Percentiles rank a stretch among this genome's conserved stretches.
Conservation (phyloP, 2,113 vertebrate genomes). For the Natator depressus region DNA sequence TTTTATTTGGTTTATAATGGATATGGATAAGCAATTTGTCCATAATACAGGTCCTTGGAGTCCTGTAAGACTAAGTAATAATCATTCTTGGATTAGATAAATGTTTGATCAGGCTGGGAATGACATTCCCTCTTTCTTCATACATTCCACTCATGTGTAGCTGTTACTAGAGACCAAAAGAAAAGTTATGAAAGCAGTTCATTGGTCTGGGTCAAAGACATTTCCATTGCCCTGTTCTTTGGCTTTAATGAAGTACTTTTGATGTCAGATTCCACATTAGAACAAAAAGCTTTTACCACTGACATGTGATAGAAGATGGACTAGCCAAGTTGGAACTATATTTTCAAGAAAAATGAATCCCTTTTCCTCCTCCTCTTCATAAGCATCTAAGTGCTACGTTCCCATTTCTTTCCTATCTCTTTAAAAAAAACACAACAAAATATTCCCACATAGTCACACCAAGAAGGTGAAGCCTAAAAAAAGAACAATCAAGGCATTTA, state of each 20-base stretch:
- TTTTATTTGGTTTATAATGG: neutral
- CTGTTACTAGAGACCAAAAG: neutral
- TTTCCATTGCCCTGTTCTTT: neutral
- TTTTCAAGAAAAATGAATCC: neutral
- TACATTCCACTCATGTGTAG: neutral
- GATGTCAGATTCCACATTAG: neutral
- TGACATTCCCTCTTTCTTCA: slow-evolving; percentile 10
- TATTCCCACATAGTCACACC: neutral
- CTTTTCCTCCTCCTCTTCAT: neutral
- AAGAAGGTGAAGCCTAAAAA: neutral
- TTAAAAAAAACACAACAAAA: neutral
- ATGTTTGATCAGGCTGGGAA: slow-evolving; percentile 21
- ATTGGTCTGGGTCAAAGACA: neutral
- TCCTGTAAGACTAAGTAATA: slow-evolving; percentile 7
- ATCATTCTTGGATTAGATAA: slow-evolving; percentile 32
- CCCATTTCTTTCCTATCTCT: neutral
- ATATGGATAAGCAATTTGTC: neutral
- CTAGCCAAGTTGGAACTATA: neutral
- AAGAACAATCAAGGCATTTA: neutral
- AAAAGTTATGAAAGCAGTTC: slow-evolving; percentile 12
- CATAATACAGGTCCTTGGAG: neutral
- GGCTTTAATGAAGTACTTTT: neutral
- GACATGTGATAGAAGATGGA: neutral
- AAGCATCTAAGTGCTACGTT: neutral
- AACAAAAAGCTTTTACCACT: neutral